Conservation (phyloP, 2,888 invertebrate genomes). For the Microdon myrmicae region DNA sequence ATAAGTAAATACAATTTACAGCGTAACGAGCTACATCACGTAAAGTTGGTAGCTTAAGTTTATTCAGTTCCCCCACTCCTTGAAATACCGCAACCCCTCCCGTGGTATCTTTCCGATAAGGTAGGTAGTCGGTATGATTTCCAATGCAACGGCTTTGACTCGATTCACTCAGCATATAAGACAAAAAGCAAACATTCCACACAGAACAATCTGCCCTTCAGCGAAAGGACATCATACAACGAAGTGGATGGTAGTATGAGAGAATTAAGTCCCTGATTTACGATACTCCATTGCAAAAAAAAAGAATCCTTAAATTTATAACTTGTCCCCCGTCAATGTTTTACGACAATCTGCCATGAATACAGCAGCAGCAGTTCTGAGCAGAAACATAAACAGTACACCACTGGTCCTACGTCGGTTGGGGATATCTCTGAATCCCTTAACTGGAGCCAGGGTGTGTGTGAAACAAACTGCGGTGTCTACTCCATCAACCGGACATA, state of each 20-base stretch:
- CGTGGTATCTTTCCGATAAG: constrained; percentile 26
- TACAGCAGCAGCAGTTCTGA: background rate
- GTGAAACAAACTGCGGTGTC: too few relatives aligned
- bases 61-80: background rate
- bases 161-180: constrained; percentile 40
- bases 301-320: constrained; percentile 62
- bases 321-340: constrained; percentile 66
- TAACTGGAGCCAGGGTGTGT: too few relatives aligned
- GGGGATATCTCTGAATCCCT: constrained; percentile 18
- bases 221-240: constrained; percentile 19
- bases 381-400: background rate
- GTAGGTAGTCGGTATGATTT: constrained; percentile 36
- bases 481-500: constrained; percentile 39
- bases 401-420: constrained; percentile 2
- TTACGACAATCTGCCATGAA: constrained; percentile 55
- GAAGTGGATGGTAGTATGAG: constrained; percentile 2
- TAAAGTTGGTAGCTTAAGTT: too few relatives aligned
- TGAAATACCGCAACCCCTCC: background rate
- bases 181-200: constrained; percentile 41
- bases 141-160: constrained; percentile 36
- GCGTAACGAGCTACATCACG: constrained; percentile 33
- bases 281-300: constrained; percentile 54
- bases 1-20: constrained; percentile 41
- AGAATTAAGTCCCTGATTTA: constrained; percentile 34
- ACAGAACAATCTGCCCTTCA: constrained; percentile 25